Percentiles rank a stretch among this genome's conserved stretches.
Evolutionary conservation across 2,113 vertebrate genomes (phyloP).

Genomic region (Columba livia): DNA sequence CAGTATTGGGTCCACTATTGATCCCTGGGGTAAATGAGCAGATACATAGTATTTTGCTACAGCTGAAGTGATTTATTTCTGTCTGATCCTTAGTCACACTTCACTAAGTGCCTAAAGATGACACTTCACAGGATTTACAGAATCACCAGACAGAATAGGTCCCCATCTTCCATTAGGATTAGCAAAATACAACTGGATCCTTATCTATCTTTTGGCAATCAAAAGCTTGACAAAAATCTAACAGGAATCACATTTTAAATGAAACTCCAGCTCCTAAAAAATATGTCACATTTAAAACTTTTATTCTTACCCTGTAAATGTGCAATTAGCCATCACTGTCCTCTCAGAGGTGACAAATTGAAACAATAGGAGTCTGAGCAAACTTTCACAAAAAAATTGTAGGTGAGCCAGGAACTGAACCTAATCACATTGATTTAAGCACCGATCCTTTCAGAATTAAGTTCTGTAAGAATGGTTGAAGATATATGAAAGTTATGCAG

Average conservation of each 20-base stretch:
- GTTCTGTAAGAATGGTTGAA: not conserved
- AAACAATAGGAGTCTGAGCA: not conserved
- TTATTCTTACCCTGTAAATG: not conserved
- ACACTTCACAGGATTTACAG: not conserved
- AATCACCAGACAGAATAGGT: not conserved
- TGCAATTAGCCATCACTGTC: not conserved
- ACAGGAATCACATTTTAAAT: not conserved
- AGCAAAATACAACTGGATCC: not conserved
- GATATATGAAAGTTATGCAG: not conserved
- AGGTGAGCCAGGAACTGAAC: not conserved
- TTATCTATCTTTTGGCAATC: not conserved
- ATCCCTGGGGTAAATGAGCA: not conserved
- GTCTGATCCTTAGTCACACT: not conserved
- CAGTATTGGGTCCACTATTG: not conserved
- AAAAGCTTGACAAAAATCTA: not conserved
- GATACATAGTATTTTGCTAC: not conserved
- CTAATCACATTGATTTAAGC: not conserved
- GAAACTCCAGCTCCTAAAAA: not conserved
- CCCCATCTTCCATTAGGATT: not conserved
- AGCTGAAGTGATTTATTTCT: not conserved
- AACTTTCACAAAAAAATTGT: not conserved
- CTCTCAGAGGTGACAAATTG: not conserved
- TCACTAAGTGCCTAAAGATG: not conserved
- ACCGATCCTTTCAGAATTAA: not conserved
- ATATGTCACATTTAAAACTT: not conserved